Conservation (phyloP, 2,888 invertebrate genomes). For the Patella caerulea region DNA sequence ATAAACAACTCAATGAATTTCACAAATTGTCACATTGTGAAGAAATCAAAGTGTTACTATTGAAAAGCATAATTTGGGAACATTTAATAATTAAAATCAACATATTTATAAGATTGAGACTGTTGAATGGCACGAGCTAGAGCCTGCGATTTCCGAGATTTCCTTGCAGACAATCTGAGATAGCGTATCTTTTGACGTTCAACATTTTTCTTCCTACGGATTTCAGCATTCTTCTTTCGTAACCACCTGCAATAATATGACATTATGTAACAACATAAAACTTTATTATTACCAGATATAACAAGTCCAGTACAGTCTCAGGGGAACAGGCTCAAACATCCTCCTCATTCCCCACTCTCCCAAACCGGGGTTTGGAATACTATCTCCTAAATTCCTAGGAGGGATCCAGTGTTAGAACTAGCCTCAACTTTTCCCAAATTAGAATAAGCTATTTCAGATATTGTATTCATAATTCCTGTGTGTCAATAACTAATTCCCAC, state of each 20-base stretch:
- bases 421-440: no score
- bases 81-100: constrained; percentile 65
- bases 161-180: constrained; percentile 48
- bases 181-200: constrained; percentile 53
- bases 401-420: no score
- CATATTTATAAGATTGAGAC: constrained; percentile 61
- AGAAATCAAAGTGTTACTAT: no score
- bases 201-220: constrained; percentile 37
- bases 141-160: constrained; percentile 55
- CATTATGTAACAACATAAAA: background rate
- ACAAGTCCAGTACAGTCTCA: background rate
- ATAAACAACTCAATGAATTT: no score
- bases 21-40: no score
- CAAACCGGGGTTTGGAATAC: no score
- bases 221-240: constrained; percentile 55
- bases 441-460: no score
- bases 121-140: constrained; percentile 58
- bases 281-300: no score
- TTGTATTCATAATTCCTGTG: no score
- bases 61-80: no score
- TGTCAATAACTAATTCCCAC: no score
- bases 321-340: background rate
- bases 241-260: constrained; percentile 57
- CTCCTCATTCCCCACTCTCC: background rate
- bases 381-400: no score